Conservation (phyloP, 1,140 invertebrate genomes). For the Heterodera schachtii region DNA sequence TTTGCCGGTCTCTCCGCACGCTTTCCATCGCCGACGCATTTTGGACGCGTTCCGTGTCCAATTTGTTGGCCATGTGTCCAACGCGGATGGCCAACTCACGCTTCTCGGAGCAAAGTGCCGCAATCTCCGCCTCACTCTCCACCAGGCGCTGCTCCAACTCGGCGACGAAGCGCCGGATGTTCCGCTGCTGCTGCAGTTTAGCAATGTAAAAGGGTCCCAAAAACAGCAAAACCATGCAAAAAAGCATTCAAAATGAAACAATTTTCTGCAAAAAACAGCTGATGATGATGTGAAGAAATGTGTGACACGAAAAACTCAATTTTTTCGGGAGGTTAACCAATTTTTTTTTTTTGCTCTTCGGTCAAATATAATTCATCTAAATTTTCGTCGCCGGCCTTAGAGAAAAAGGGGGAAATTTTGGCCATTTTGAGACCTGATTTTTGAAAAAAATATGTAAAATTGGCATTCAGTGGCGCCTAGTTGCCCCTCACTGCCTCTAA, state of each 20-base stretch:
- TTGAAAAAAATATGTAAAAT: too few species aligned
- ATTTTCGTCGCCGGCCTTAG: too few species aligned
- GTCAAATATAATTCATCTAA: background rate
- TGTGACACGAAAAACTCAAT: too few species aligned
- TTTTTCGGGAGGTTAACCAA: too few species aligned
- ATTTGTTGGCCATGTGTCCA: slow-evolving; percentile 12
- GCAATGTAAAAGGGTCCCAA: background rate
- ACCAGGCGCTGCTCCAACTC: slow-evolving; percentile 38
- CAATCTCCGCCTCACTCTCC: slow-evolving; percentile 30
- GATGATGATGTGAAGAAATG: too few species aligned
- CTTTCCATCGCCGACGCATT: background rate
- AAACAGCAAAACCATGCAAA: slow-evolving; percentile 10
- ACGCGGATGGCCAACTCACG: background rate
- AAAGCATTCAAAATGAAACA: too few species aligned
- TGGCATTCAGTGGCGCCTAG: too few species aligned
- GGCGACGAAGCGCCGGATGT: slow-evolving; percentile 26
- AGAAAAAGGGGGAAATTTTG: too few species aligned
- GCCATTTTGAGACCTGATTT: too few species aligned
- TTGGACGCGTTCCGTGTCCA: slow-evolving; percentile 9
- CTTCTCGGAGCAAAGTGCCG: slow-evolving; percentile 19
- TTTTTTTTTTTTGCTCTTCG: background rate
- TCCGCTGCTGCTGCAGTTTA: slow-evolving; percentile 13
- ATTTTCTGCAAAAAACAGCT: slow-evolving; percentile 5
- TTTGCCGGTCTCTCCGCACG: slow-evolving; percentile 16
- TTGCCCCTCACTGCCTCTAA: too few species aligned